Evolutionary conservation across 2,797 vertebrate genomes (phyloP).

Genomic region (Sphenopsis melanotis): DNA sequence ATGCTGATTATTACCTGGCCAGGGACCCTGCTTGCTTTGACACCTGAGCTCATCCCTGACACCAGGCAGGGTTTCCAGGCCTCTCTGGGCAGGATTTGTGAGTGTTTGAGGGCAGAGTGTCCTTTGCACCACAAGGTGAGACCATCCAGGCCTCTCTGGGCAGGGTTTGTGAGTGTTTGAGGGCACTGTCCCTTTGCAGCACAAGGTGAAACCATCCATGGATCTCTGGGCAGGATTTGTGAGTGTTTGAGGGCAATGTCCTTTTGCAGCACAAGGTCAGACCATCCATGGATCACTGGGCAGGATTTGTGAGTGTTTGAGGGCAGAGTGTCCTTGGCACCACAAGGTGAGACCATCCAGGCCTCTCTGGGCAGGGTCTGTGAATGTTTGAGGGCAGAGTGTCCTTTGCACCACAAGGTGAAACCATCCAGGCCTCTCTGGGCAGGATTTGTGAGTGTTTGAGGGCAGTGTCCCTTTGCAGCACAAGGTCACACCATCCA

Average conservation of each 20-base stretch:
- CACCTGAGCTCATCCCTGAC: not conserved
- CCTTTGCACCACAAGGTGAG: too few species aligned
- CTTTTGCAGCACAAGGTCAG: too few species aligned
- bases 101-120: too few species aligned
- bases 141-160: too few species aligned
- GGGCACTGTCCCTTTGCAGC: too few species aligned
- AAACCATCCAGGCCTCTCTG: not conserved
- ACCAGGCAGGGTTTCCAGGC: not conserved
- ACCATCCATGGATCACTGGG: too few species aligned
- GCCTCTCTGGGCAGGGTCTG: not conserved
- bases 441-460: not conserved
- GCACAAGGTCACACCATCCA: too few species aligned
- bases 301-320: too few species aligned
- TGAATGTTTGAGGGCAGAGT: not conserved
- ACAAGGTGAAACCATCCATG: not conserved
- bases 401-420: not conserved
- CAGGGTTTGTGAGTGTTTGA: too few species aligned
- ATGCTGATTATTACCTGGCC: not conserved
- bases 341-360: not conserved
- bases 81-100: not conserved
- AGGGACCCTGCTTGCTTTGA: not conserved
- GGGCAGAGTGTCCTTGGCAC: too few species aligned
- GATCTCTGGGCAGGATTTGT: not conserved
- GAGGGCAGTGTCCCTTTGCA: not conserved
- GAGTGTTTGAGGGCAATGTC: not conserved